Base-by-base conservation (phyloP, 2,888 invertebrate genomes). In the Microctonus hyperodae region DNA sequence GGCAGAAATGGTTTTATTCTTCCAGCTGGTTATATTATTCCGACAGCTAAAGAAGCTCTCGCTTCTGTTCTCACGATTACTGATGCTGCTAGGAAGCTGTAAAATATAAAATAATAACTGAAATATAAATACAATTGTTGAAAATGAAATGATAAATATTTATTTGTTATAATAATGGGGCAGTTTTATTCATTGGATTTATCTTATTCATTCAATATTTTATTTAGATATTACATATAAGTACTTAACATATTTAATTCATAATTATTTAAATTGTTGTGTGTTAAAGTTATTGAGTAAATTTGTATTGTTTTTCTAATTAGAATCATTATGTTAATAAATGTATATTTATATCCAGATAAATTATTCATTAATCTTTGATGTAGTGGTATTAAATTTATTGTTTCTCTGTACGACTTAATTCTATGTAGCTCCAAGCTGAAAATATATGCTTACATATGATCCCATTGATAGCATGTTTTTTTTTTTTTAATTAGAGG, bases 1-100 rank as follows among this genome's bases (percentile, higher is more conserved):
- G 96, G 96, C 0, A 87, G 88, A 65, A 90, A 91, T 79, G 97
- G 96, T 2, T 97, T 97, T 80, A 85, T 96, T n/a, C 83, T 97
- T 61, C 96, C 97, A 0, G 90, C 93, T 0, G 85, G 85, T 23
- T 90, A 89, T 76, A 96, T 97, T 69, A 87, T 90, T 73, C 89
- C 89, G 1, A 92, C 93, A 0, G 93, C 91, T 22, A 88, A 88
- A 74, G 94, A 94, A 82, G 92, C 91, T 5, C 86, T 91, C 66
- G 92, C 91, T 4, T 92, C 91, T 11, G 85, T 93, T 7, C 86
- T 90, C 74, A 89, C 89, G 1, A 84, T 94, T 56, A 88, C 88
- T 65, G 73, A 67, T 40, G 59, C 67, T 62, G 57, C 51, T 33
- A 37, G 16, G 23, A 25, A 44, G 10, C 28, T 31, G 16, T 60